Base-by-base conservation (phyloP, 2,888 invertebrate genomes). In the Keiferia lycopersicella region DNA sequence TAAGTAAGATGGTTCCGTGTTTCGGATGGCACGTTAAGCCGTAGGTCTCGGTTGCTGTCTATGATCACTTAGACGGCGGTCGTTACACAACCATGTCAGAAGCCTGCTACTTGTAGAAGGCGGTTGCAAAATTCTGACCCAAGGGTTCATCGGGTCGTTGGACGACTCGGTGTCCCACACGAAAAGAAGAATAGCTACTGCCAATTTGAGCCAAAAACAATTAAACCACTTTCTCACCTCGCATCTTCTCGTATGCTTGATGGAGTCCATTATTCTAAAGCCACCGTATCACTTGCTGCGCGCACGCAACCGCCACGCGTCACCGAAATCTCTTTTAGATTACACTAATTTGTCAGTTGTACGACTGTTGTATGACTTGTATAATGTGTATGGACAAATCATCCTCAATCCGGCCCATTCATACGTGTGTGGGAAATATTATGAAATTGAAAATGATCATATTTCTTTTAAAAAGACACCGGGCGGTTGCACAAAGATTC, bases 381-480 rank as follows among this genome's bases (percentile, higher is more conserved):
- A 34, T 20, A 59, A 8, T 34, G 34, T 34, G 8, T 20, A 59
- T 59, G 58, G 58, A 56, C 56, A 56, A 56, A 56, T 56, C 58
- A 76, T 71, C 70, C 67, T 67, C 74, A 78, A 81, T 80, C 76
- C 73, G 73, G 71, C 66, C 85, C 84, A 89, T 88, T 89, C 89
- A 87, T 84, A 74, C 71, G 67, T 78, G 83, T 89, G 91, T 91
- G 91, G 91, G 91, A 91, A 91, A 78, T 72, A 75, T 91, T 88
- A 86, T 88, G 91, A 91, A 91, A 91, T 91, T 90, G 88, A 88
- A 90, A 90, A 91, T 87, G 87, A 91, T 91, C 90, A 87, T 91
- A 90, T 91, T 90, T 91, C 90, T 91, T 91, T 88, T 87, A 90
- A 89, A 59, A 89, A 90, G 86, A 88, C 88, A 86, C 88, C 73